These are phyloP conservation scores for Parnassius apollo DNA, from an alignment of 2,888 invertebrate genomes.

Conservation along the genomic window DNA sequence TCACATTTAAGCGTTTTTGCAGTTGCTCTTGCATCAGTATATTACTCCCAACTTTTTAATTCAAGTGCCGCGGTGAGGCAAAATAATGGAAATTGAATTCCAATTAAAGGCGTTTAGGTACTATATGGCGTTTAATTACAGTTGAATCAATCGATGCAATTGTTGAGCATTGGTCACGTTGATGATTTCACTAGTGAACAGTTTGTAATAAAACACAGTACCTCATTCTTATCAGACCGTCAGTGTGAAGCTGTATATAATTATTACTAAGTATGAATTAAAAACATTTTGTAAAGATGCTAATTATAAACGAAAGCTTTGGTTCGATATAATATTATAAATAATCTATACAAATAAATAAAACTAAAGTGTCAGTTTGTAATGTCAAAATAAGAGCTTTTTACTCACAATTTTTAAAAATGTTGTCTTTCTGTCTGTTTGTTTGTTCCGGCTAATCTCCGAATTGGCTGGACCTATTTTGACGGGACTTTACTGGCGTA, in stretches of 20 bases:
- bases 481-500: too few relatives aligned
- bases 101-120: slow-evolving; percentile 1
- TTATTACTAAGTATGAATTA: neutral
- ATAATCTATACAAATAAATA: too few relatives aligned
- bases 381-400: too few relatives aligned
- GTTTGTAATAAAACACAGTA: slow-evolving; percentile 30
- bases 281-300: neutral
- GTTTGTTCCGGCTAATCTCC: too few relatives aligned
- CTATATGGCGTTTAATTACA: neutral
- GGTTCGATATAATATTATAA: too few relatives aligned
- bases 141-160: slow-evolving; percentile 7
- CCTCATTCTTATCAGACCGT: slow-evolving; percentile 31
- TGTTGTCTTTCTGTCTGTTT: too few relatives aligned
- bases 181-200: slow-evolving; percentile 52
- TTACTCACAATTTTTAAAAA: too few relatives aligned
- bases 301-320: too few relatives aligned
- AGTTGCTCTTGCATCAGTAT: slow-evolving; percentile 8
- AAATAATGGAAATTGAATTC: slow-evolving; percentile 12
- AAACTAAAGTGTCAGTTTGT: too few relatives aligned
- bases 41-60: neutral
- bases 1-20: slow-evolving; percentile 12
- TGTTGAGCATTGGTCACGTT: slow-evolving; percentile 24
- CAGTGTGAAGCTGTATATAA: neutral
- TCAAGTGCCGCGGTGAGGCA: neutral
- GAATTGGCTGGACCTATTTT: too few relatives aligned